Base-by-base conservation (phyloP, 2,888 invertebrate genomes). In the Cistogaster globosa region DNA sequence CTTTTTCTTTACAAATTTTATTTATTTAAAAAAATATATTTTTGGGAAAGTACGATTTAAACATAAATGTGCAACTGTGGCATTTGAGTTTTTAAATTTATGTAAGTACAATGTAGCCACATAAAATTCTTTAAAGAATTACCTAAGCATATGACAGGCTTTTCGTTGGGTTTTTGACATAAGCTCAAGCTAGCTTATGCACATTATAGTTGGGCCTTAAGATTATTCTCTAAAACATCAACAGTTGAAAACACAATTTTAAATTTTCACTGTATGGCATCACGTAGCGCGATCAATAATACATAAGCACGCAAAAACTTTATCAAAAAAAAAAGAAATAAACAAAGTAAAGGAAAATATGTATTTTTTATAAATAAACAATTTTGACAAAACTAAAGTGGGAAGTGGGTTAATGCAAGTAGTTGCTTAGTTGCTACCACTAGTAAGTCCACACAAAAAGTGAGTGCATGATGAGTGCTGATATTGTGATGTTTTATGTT, bases 261-360 rank as follows among this genome's bases (percentile, higher is more conserved):
- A 63, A 63, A 55, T 80, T 82, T 82, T 48, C 65, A 75, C 78
- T 71, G 85, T 82, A 80, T 84, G 85, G 87, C 86, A 86, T 87
- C 91, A 90, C 89, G 89, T 90, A 88, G 90, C 89, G 87, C 88
- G 88, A 91, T 90, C 90, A 90, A 90, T 90, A 89, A 88, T 90
- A 89, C 89, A 81, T 87, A 88, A 89, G 89, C 90, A 90, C 89
- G 90, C 90, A 90, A 90, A 81, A 86, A 86, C 86, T 87, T 86
- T 84, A 85, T 75, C 57, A 53, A 26, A 63, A 74, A 69, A 69
- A 71, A 67, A 36, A 45, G 1, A 16, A 51, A 62, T 22, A 67
- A 67, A 65, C 42, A 53, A 55, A n/a, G 32, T 32, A 45, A 38
- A 8, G 22, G 36, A 69, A 63, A 78, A 36, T 32, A 7, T 32